Evolutionary conservation across 2,113 vertebrate species (phyloP).

Genomic region (Phoenicopterus ruber): DNA sequence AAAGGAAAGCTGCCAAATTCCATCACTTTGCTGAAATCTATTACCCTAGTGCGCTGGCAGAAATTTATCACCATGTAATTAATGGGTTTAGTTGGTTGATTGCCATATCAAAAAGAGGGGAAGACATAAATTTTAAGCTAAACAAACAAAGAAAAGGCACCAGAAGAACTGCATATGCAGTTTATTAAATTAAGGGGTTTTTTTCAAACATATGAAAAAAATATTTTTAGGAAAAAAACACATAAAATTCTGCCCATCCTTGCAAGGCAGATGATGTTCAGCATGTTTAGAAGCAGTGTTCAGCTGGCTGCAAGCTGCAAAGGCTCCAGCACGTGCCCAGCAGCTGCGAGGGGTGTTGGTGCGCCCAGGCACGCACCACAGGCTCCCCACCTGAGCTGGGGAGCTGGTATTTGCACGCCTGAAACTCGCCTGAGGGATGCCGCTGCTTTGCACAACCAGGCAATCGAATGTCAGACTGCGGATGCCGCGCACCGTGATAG

Average conservation of each 20-base stretch:
- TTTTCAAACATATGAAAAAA: neutral
- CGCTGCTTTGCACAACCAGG: neutral
- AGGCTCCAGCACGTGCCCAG: accelerated
- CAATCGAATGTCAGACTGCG: neutral
- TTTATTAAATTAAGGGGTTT: neutral
- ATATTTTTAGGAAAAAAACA: accelerated
- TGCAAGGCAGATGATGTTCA: neutral
- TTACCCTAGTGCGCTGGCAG: neutral
- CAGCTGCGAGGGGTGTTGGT: neutral
- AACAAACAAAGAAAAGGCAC: neutral
- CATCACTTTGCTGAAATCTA: neutral
- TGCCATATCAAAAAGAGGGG: neutral
- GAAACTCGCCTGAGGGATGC: neutral
- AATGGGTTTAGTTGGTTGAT: neutral
- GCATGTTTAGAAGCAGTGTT: neutral
- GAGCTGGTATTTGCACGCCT: neutral
- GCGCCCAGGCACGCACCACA: neutral
- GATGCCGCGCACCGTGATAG: accelerated
- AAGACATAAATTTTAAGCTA: neutral
- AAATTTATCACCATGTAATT: conserved; percentile 21
- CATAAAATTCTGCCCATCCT: neutral
- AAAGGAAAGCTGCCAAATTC: conserved; percentile 31
- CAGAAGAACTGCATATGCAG: neutral
- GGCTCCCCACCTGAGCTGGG: neutral
- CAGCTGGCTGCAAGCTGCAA: neutral